A percentile compares a stretch with the other conserved stretches of the same genome.
phyloP scores from a whole-genome alignment of 2,888 invertebrate genomes.

The Ochropleura leucogaster region DNA sequence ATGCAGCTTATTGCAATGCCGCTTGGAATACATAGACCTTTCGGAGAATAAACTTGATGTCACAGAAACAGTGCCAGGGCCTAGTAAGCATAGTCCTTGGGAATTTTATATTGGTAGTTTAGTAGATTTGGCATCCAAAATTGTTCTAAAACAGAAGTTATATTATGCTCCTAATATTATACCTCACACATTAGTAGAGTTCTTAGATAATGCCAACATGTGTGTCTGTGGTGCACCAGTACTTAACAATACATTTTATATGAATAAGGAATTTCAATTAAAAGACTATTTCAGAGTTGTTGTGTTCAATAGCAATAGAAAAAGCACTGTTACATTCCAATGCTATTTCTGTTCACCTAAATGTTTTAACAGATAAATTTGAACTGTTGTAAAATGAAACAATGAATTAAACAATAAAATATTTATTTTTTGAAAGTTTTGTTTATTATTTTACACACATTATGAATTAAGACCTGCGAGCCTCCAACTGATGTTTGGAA shows the following conservation, averaged over 20 bases:
- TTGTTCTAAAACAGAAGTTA: slow-evolving; percentile 87
- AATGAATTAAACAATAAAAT: slow-evolving; percentile 51
- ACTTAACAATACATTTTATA: slow-evolving; percentile 74
- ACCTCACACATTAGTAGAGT: slow-evolving; percentile 91
- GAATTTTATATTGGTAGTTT: slow-evolving; percentile 87
- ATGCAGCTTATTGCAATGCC: slow-evolving; percentile 90
- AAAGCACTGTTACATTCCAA: slow-evolving; percentile 87
- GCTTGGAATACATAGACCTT: slow-evolving; percentile 90
- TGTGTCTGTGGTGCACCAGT: slow-evolving; percentile 91
- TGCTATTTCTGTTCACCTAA: slow-evolving; percentile 91
- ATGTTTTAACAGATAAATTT: slow-evolving; percentile 79
- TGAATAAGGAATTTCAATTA: slow-evolving; percentile 80
- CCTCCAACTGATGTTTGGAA: slow-evolving; percentile 90
- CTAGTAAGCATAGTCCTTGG: slow-evolving; percentile 72
- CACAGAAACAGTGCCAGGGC: slow-evolving; percentile 52
- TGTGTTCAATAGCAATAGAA: slow-evolving; percentile 79
- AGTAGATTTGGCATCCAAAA: slow-evolving; percentile 89
- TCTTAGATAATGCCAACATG: slow-evolving; percentile 91
- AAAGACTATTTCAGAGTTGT: slow-evolving; percentile 82
- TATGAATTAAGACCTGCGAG: slow-evolving; percentile 84
- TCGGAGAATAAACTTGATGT: slow-evolving; percentile 89
- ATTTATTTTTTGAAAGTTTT: slow-evolving; percentile 44
- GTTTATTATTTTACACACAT: slow-evolving; percentile 38
- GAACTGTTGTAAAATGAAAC: slow-evolving; percentile 31
- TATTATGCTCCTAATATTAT: slow-evolving; percentile 90